Evolutionary conservation across 2,888 invertebrate species (phyloP).

Genomic region (Xiphydria camelus): DNA sequence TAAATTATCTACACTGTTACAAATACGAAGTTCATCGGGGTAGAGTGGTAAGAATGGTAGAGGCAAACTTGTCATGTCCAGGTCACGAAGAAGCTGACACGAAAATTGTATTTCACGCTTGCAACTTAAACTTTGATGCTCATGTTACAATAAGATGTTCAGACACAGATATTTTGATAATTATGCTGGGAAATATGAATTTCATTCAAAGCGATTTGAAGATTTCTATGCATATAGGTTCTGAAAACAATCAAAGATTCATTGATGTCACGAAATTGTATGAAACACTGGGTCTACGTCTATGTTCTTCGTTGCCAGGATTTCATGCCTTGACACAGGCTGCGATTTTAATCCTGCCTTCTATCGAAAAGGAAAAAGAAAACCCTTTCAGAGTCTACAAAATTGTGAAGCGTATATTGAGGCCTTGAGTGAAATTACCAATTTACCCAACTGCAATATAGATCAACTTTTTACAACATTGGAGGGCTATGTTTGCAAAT

Average conservation of each 20-base stretch:
- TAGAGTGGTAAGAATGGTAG: conserved; percentile 1
- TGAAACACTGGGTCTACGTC: conserved; percentile 11
- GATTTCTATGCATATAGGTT: conserved; percentile 1
- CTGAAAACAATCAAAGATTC: conserved; percentile 1
- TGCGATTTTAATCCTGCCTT: conserved; percentile 20
- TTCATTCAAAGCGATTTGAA: not conserved
- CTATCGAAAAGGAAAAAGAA: conserved; percentile 15
- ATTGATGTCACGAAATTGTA: conserved; percentile 3
- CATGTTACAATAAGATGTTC: too few relatives aligned
- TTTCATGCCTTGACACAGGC: conserved; percentile 19
- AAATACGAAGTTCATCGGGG: conserved; percentile 10
- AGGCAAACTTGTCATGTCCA: not conserved
- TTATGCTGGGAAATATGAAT: conserved; percentile 6
- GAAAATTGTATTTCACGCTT: conserved; percentile 11
- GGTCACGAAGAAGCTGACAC: conserved; percentile 19
- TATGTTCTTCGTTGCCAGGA: conserved; percentile 12
- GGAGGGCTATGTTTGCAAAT: too few relatives aligned
- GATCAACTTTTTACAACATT: too few relatives aligned
- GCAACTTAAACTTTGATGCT: not conserved
- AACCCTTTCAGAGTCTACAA: conserved; percentile 12
- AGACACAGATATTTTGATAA: conserved; percentile 8
- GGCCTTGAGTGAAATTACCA: too few relatives aligned
- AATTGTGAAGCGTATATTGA: too few relatives aligned
- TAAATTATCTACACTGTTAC: conserved; percentile 19
- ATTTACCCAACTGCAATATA: too few relatives aligned